Evolutionary conservation across 2,888 invertebrate species (phyloP), one percentile per base, ranked within the genome.

Genomic region (Lasioglossum villosulum): DNA sequence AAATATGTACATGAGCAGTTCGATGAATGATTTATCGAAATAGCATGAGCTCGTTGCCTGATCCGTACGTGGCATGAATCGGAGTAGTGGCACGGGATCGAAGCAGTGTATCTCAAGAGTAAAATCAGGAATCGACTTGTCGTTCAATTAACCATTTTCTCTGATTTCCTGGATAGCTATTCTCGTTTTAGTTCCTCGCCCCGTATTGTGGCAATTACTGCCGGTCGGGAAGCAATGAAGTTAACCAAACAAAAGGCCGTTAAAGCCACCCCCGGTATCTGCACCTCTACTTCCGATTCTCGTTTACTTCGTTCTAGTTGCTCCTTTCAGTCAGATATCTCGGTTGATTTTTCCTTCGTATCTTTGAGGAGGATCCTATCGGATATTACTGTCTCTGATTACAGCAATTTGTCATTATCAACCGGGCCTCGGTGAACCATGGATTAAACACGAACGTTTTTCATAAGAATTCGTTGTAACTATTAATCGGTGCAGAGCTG

Each of bases 161-260:
- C 88, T 81, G 88, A 90, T 90, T 90, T 91, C 88, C 89, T 72
- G 74, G 76, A 80, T 66, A 71, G 70, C 56, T 79, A 70, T 83
- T 81, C 86, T 86, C 86, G 83, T 86, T 87, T 86, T 81, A 73
- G 87, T 85, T 79, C 83, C 82, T 87, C 84, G 81, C 84, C 78
- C 78, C 78, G 91, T 90, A 92, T 92, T 90, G 92, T 91, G 90
- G 89, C 89, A 93, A 92, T 93, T 93, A 92, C 91, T 87, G 86
- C 68, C 83, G 85, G 81, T 87, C 78, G 89, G 88, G 79, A 86
- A 88, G 88, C 90, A 89, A 86, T 82, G 86, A 86, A 88, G 92
- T 92, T 92, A 93, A 92, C 94, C 92, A 94, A 94, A 94, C 93
- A 94, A 93, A 93, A 93, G 93, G 91, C 89, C 90, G 88, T 90